Base-by-base conservation (phyloP, 2,888 invertebrate genomes). In the Perdita meconis region DNA sequence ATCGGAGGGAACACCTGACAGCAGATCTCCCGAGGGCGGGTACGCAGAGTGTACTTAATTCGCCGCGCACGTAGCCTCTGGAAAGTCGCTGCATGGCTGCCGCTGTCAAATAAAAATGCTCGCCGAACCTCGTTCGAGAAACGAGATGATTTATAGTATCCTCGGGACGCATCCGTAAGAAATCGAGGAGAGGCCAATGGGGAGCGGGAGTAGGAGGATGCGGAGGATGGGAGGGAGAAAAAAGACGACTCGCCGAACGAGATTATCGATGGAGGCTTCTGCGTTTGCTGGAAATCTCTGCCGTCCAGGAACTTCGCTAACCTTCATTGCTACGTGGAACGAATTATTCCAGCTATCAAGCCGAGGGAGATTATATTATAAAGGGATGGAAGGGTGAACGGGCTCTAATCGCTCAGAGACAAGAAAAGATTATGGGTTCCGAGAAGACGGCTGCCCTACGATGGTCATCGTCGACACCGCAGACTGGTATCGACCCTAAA, bases 91-190 rank as follows among this genome's bases (percentile, higher is more conserved):
- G 50, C 75, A 70, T 70, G 82, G 79, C 67, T 63, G 72, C 56
- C 72, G 72, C 80, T 80, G 83, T 85, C 74, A 83, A 83, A 83
- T 84, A 85, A 85, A 85, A 84, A 85, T 84, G 83, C 81, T 69
- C 67, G 67, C 64, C 69, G 63, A 75, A 77, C 74, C 67, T 69
- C 70, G 81, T 72, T 67, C 80, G 77, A 73, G 85, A 80, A 83
- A 84, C 84, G 83, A 78, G 85, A 84, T 84, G 84, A 84, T 84
- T 84, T 84, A 84, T 84, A 78, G 83, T 74, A 83, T 84, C 85
- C 78, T 66, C 81, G 78, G 50, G 78, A 83, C 76, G 73, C 73
- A 61, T 80, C 65, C 65, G 85, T 82, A 84, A 84, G 84, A 84
- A 84, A 73, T 83, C 80, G 72, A 60, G 67, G 73, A 59, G 70